Evolutionary conservation across 30 jellyfish, hydroid and myxozoan genomes (phyloP).

Genomic region (Hydractinia symbiolongicarpus): DNA sequence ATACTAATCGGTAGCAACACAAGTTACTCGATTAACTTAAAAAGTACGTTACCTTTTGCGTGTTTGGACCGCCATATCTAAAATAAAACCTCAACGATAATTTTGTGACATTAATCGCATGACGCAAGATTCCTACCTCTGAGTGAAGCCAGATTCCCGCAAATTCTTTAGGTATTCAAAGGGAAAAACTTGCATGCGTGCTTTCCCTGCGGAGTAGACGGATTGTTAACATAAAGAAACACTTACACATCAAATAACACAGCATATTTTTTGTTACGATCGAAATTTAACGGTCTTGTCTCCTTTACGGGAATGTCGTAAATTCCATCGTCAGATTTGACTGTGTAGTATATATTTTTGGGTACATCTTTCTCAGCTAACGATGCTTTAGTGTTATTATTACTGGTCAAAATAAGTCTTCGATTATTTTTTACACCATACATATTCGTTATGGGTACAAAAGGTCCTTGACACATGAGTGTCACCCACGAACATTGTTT

Average conservation of each 20-base stretch:
- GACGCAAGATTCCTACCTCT: too few species aligned
- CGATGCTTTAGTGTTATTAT: constrained; percentile 33
- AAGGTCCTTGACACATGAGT: constrained; percentile 78
- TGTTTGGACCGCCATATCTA: constrained; percentile 97
- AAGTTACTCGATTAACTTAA: too few species aligned
- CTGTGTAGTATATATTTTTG: constrained; percentile 41
- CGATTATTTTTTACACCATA: constrained; percentile 33
- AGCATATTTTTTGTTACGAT: constrained; percentile 63
- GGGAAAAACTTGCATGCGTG: too few species aligned
- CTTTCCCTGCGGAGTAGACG: too few species aligned
- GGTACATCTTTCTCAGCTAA: constrained; percentile 58
- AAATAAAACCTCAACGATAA: background rate
- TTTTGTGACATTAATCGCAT: too few species aligned
- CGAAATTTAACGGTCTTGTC: constrained; percentile 73
- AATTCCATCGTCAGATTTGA: constrained; percentile 61
- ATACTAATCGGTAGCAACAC: too few species aligned
- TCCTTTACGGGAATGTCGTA: constrained; percentile 80
- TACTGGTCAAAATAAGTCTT: constrained; percentile 20
- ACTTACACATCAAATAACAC: constrained; percentile 86
- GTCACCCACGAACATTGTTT: constrained; percentile 85
- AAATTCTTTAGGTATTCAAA: too few species aligned
- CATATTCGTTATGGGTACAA: constrained; percentile 52
- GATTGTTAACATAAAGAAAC: too few species aligned
- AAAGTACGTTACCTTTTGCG: constrained; percentile 69
- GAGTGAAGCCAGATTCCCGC: too few species aligned